phyloP scores from a whole-genome alignment of 2,113 vertebrate genomes.

The Gadus macrocephalus region DNA sequence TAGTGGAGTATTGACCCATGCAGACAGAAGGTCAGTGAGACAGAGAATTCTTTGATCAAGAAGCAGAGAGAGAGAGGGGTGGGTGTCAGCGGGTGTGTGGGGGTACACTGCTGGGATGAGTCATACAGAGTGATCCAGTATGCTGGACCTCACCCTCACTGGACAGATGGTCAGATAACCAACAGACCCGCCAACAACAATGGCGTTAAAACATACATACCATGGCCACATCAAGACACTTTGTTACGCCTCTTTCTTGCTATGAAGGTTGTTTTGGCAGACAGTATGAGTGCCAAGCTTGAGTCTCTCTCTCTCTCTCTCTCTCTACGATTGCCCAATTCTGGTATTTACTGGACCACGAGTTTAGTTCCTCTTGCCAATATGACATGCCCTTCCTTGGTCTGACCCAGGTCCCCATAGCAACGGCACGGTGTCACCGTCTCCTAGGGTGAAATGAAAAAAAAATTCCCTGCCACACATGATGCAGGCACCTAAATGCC shows the following conservation, averaged over 20 bases:
- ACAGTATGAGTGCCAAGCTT: too few relatives aligned
- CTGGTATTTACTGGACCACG: conserved; percentile 3
- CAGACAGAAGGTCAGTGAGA: conserved; percentile 43
- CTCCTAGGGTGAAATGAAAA: background rate
- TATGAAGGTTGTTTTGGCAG: background rate
- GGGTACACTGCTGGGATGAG: conserved; percentile 33
- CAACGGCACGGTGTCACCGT: background rate
- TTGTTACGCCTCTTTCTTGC: background rate
- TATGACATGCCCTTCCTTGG: conserved; percentile 31
- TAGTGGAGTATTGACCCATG: conserved; percentile 52
- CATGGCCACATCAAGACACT: background rate
- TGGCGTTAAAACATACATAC: background rate
- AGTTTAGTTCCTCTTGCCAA: conserved; percentile 42
- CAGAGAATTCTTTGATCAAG: conserved; percentile 54
- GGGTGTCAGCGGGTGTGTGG: conserved; percentile 8
- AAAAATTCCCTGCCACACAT: conserved; percentile 30
- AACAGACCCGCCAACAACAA: conserved; percentile 8
- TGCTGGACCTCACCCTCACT: conserved; percentile 41
- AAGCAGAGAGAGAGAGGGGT: conserved; percentile 21
- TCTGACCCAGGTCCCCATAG: conserved; percentile 23
- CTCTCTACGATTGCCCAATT: conserved; percentile 38
- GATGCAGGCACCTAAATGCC: conserved; percentile 47
- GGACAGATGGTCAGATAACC: conserved; percentile 39
- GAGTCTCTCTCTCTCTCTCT: conserved; percentile 19
- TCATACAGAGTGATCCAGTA: conserved; percentile 46